Evolutionary conservation across 2,113 vertebrate genomes (phyloP), one percentile per base, ranked within the genome.

Genomic region (Gadus chalcogrammus): DNA sequence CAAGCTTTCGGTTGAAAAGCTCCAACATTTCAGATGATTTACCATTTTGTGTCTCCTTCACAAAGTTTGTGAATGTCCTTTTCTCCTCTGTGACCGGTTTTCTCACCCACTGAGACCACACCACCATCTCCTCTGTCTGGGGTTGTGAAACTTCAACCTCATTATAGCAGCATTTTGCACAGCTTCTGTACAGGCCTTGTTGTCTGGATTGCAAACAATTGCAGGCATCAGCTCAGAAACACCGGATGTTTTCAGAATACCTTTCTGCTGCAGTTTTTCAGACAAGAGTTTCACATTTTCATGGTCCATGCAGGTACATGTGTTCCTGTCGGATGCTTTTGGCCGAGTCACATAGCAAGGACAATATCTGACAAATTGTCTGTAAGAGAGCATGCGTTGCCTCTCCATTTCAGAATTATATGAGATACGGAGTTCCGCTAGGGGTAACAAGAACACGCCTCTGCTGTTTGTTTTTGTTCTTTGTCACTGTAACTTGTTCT

Each of bases 401-500:
- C 16, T 59, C n/a, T 59, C 9, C 56, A 59, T n/a, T n/a, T n/a
- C n/a, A n/a, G n/a, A n/a, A n/a, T n/a, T n/a, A n/a, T n/a, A n/a
- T n/a, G n/a, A n/a, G 5, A 59, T 13, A 59, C n/a, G 56, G 56
- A 59, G 56, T 59, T 59, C 56, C 15, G 56, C 16, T 17, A 59
- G 16, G 56, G 56, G 56, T 59, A 16, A 59, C 56, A 4, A 59
- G 16, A 13, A 59, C 56, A 59, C 56, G 56, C 56, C 56, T 59
- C 56, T 59, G 56, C 16, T 59, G 56, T 17, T 55, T 68, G 48
- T 18, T 67, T n/a, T n/a, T n/a, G n/a, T n/a, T n/a, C n/a, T n/a
- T n/a, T n/a, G n/a, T n/a, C n/a, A n/a, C n/a, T n/a, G 53, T 67
- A 52, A 55, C 24, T 67, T 64, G 65, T 67, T 67, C 48, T 67